Evolutionary conservation across 1,140 invertebrate species (phyloP).

Genomic region (Eurosta solidaginis): DNA sequence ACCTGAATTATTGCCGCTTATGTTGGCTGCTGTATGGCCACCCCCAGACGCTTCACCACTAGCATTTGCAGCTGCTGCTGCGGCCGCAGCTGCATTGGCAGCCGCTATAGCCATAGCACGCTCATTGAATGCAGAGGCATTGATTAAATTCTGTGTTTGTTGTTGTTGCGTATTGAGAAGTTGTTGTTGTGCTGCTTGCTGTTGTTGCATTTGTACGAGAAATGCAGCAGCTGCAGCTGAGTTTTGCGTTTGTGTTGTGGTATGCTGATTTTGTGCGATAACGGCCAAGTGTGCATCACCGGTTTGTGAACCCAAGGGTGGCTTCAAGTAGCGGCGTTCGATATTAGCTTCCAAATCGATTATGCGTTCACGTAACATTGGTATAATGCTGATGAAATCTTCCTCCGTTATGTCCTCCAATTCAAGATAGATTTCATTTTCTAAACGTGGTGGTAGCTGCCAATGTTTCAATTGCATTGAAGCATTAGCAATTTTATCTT

Average conservation of each 20-base stretch:
- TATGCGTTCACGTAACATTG: conserved; percentile 76
- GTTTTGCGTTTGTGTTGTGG: conserved; percentile 51
- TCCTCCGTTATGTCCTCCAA: conserved; percentile 62
- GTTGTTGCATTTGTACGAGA: conserved; percentile 52
- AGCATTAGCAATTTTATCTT: conserved; percentile 89
- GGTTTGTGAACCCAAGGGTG: conserved; percentile 76
- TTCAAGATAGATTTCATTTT: conserved; percentile 63
- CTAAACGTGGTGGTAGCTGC: conserved; percentile 73
- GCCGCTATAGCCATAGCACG: conserved; percentile 54
- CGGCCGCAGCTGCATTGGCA: conserved; percentile 41
- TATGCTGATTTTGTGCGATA: conserved; percentile 58
- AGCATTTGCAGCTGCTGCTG: neutral
- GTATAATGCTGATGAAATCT: conserved; percentile 62
- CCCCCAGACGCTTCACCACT: neutral
- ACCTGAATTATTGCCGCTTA: conserved; percentile 45
- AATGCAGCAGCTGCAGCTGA: conserved; percentile 54
- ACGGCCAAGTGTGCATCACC: conserved; percentile 57
- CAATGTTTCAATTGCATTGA: conserved; percentile 94
- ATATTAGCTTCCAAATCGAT: conserved; percentile 86
- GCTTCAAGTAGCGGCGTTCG: conserved; percentile 90
- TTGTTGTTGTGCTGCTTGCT: conserved; percentile 40
- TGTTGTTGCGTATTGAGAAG: conserved; percentile 41
- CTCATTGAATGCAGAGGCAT: conserved; percentile 52
- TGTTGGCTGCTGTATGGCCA: neutral
- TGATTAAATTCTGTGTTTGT: conserved; percentile 45